These are phyloP conservation scores for Iguana delicatissima DNA, from an alignment of 2,797 vertebrate species.

Conservation along the genomic window DNA sequence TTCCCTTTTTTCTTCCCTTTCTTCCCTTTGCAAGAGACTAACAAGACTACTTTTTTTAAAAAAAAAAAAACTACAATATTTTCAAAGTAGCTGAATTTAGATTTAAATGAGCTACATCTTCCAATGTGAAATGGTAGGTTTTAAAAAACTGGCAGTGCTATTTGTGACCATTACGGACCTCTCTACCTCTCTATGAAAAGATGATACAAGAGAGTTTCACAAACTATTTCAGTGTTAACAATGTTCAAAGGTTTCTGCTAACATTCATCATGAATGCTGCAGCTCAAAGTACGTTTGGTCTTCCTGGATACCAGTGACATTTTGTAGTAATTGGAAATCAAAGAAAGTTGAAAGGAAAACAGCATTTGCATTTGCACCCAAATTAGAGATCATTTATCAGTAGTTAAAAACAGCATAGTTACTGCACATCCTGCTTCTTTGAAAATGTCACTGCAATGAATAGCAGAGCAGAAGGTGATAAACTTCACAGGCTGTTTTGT, in stretches of 20 bases:
- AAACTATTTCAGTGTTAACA: neutral
- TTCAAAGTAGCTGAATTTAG: neutral
- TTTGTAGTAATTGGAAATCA: neutral
- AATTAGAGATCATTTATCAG: constrained; percentile 5
- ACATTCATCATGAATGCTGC: constrained; percentile 33
- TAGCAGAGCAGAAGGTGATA: constrained; percentile 49
- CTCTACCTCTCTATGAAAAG: neutral
- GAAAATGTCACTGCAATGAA: constrained; percentile 31
- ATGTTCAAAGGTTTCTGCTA: constrained; percentile 6
- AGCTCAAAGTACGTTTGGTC: neutral
- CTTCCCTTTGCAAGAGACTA: too few species aligned
- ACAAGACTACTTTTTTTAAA: too few species aligned
- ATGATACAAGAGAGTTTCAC: neutral
- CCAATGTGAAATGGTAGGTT: neutral
- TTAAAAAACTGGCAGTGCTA: neutral
- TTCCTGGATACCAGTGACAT: constrained; percentile 18
- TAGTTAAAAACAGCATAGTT: constrained; percentile 36
- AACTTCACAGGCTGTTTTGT: constrained; percentile 19
- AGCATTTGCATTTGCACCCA: neutral
- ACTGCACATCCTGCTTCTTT: constrained; percentile 25
- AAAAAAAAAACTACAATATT: neutral
- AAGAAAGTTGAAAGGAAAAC: constrained; percentile 32
- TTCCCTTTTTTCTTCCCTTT: too few species aligned
- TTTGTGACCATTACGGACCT: neutral
- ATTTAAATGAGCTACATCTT: neutral